Base-by-base conservation (phyloP, 1,140 invertebrate genomes). In the Tetramorium alpestre region DNA sequence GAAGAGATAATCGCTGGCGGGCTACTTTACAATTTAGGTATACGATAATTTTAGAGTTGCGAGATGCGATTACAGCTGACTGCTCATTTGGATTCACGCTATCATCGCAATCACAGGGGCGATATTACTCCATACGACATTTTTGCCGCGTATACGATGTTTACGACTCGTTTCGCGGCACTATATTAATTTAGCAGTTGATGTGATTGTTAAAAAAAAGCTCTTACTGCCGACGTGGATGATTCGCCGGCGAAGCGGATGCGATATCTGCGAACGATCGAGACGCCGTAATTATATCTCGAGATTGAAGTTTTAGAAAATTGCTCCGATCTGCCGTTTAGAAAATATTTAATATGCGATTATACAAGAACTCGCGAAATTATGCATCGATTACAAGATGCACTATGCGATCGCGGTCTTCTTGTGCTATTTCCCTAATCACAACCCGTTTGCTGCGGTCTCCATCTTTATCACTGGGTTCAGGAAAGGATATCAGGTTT, bases 111-210 rank as follows among this genome's bases (percentile, higher is more conserved):
- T 22, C 22, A 11, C 44, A 25, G n/a, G 13, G 67, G 13, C 67
- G 62, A 51, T 16, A 60, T 60, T 76, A 44, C 16, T 18, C 4
- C 33, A 44, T 62, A 62, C 33, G 22, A 44, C 22, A 60, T 41
- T 62, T 44, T 60, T 60, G 38, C 25, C 73, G 73, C 16, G 11
- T 41, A 0, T 58, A n/a, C 16, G 38, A 18, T 25, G 54, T 44
- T 76, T 60, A 76, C 54, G 54, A 28, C 54, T 44, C 16, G 54
- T 8, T 62, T 62, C 16, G 16, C 25, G 54, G 54, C 33, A 16
- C 54, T 62, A 44, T 62, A 76, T 60, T 76, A 76, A 76, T 76
- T 76, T 76, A 76, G 10, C 38, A 28, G 54, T 56, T 5, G 33
- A 38, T 18, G 44, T n/a, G 54, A 76, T 33, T 73, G 38, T 47